Percentiles rank a stretch among this genome's conserved stretches.
Evolutionary conservation across 2,797 vertebrate genomes (phyloP).

Genomic region (Poeciliopsis presidionis): DNA sequence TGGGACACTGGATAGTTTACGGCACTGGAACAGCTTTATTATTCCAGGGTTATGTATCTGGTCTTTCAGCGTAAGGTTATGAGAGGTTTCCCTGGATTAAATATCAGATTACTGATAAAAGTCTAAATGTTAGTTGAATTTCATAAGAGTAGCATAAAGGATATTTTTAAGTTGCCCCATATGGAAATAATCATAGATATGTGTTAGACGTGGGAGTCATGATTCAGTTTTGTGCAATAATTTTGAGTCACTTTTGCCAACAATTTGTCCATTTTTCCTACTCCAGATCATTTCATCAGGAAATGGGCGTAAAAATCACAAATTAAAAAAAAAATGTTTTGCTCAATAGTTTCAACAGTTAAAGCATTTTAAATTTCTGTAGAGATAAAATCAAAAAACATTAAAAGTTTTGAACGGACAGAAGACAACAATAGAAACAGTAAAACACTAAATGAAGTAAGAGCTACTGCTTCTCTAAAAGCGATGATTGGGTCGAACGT

Average conservation of each 20-base stretch:
- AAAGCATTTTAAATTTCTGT: too few species aligned
- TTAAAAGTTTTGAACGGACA: too few species aligned
- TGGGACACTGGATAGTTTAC: conserved; percentile 52
- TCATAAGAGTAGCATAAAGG: neutral
- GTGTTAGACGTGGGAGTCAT: neutral
- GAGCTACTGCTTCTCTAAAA: neutral
- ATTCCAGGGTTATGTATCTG: conserved; percentile 70
- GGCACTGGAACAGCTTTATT: conserved; percentile 65
- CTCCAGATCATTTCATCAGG: neutral
- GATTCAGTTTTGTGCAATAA: neutral
- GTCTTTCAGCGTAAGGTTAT: conserved; percentile 68
- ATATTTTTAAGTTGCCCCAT: neutral
- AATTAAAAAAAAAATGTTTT: neutral
- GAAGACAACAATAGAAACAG: too few species aligned
- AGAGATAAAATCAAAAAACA: too few species aligned
- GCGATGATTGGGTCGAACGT: neutral
- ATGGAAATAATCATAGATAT: neutral
- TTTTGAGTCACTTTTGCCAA: neutral
- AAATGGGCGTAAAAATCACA: neutral
- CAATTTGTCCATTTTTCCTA: neutral
- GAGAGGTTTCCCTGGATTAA: conserved; percentile 65
- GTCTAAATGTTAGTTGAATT: conserved; percentile 38
- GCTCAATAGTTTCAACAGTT: neutral
- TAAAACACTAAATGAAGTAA: too few species aligned
- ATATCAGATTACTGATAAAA: conserved; percentile 56